Evolutionary conservation across 2,888 invertebrate species (phyloP).

Genomic region (Polymixis flavicincta): DNA sequence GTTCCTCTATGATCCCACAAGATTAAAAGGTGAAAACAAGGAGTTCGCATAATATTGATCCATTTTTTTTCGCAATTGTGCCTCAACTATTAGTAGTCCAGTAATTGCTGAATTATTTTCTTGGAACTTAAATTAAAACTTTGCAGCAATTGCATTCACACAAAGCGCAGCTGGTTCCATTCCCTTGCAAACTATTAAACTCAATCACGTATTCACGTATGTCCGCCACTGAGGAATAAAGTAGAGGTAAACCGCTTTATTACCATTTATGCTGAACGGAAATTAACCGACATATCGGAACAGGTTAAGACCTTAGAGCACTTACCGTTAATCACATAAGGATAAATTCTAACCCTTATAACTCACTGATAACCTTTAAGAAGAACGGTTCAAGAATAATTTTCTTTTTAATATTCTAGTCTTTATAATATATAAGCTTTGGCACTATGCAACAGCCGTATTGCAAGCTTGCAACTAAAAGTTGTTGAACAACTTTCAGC

Average conservation of each 20-base stretch:
- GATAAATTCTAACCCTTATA: constrained; percentile 30
- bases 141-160: constrained; percentile 18
- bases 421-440: constrained; percentile 3
- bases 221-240: constrained; percentile 6
- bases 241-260: constrained; percentile 11
- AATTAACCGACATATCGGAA: constrained; percentile 24
- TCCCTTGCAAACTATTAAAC: constrained; percentile 23
- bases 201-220: constrained; percentile 31
- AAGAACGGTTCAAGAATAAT: constrained; percentile 17
- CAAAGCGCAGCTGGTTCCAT: constrained; percentile 18
- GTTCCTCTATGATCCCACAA: neutral
- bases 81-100: neutral
- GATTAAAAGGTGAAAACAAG: constrained; percentile 4
- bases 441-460: constrained; percentile 15
- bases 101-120: constrained; percentile 1
- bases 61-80: neutral
- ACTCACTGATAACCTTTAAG: constrained; percentile 39
- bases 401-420: constrained; percentile 7
- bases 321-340: constrained; percentile 37
- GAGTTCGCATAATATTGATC: neutral
- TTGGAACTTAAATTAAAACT: constrained; percentile 21
- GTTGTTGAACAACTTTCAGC: constrained; percentile 59
- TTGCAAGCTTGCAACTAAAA: constrained; percentile 45
- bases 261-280: constrained; percentile 15
- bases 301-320: constrained; percentile 21